Base-by-base conservation (phyloP, 2,888 invertebrate genomes). In the Meiosimyza platycephala region DNA sequence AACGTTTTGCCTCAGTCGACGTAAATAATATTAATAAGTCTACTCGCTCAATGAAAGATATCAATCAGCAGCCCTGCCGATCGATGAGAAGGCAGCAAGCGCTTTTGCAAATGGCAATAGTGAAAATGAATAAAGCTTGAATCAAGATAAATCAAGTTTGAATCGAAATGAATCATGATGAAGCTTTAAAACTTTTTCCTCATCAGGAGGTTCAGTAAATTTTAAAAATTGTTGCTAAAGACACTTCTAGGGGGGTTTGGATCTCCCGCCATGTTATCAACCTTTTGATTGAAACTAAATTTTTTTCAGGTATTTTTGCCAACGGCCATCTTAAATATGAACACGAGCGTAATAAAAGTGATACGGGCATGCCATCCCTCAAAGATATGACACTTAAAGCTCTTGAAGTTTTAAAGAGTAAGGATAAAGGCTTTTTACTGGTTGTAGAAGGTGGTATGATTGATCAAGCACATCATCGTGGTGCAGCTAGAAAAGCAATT, bases 381-480 rank as follows among this genome's bases (percentile, higher is more conserved):
- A 89, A 91, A 11, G 91, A 94, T 40, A 96, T 96, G 96, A 94
- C 94, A 0, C 88, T 89, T 74, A 91, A 92, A 3, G 95, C 96
- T 0, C 89, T 96, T 6, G 90, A 92, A 82, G 89, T 95, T 22
- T 86, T 96, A 15, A 92, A 91, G 76, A 92, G 92, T 76, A 89
- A 91, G 48, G 87, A 89, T 1, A 91, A 93, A 66, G 95, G 93
- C 72, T 95, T 92, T 80, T 80, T 93, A 11, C 88, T 96, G 18
- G 91, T 95, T 89, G 95, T 95, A 40, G 95, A 95, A 89, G 95
- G 95, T 12, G 96, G 95, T 0, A 90, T 94, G 80, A 94, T 96
- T 75, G 96, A 96, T 86, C 92, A 92, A 84, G 95, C 94, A 0
- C 95, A 96, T 84, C 98, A 98, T 85, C 90, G 93, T 1, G 95